Conservation (phyloP, 2,888 invertebrate genomes). For the Calliscelio sp. region DNA sequence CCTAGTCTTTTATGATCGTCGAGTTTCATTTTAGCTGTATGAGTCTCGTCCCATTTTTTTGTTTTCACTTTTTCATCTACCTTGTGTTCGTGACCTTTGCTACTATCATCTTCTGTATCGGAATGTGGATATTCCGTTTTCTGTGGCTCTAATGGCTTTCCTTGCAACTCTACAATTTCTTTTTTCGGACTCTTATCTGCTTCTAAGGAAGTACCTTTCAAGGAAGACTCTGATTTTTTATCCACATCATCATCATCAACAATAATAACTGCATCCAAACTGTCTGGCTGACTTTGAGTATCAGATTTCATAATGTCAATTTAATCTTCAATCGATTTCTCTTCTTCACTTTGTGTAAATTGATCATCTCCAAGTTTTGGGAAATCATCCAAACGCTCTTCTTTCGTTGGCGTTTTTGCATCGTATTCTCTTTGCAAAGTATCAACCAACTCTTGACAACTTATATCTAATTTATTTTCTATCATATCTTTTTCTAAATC, state of each 20-base stretch:
- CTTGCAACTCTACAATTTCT: conserved; percentile 30
- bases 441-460: conserved; percentile 84
- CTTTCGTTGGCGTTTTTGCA: conserved; percentile 82
- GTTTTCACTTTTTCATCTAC: conserved; percentile 87
- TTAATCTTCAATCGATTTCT: conserved; percentile 61
- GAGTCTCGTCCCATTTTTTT: conserved; percentile 59
- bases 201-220: conserved; percentile 53
- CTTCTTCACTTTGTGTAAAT: conserved; percentile 75
- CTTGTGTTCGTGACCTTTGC: conserved; percentile 83
- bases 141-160: conserved; percentile 7
- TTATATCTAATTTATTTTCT: conserved; percentile 83
- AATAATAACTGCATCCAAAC: conserved; percentile 62
- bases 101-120: conserved; percentile 58
- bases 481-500: conserved; percentile 83
- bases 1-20: conserved; percentile 80
- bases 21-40: conserved; percentile 42
- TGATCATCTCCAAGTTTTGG: conserved; percentile 47
- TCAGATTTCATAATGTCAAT: conserved; percentile 64
- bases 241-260: conserved; percentile 55
- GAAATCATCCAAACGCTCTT: conserved; percentile 77
- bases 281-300: conserved; percentile 63
- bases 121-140: conserved; percentile 31
- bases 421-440: conserved; percentile 83
- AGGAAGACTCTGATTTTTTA: conserved; percentile 51
- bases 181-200: conserved; percentile 36